Conservation (phyloP, 2,113 vertebrate genomes). For the Heterotilapia buettikoferi region DNA sequence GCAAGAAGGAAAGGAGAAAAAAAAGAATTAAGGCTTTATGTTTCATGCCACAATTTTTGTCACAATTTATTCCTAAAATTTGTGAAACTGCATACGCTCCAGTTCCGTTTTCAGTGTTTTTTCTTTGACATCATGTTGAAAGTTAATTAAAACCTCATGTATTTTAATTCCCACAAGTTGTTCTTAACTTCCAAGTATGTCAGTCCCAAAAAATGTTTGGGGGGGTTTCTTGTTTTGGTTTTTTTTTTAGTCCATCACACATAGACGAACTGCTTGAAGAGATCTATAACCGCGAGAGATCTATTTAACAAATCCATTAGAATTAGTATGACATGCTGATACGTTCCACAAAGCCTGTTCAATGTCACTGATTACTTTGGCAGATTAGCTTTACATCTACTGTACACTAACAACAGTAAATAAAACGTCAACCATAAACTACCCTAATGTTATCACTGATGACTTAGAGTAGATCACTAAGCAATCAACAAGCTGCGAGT, state of each 20-base stretch:
- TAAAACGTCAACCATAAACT: constrained; percentile 1
- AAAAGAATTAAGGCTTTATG: not conserved
- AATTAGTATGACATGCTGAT: not conserved
- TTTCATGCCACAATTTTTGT: not conserved
- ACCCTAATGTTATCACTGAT: not conserved
- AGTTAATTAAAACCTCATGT: not conserved
- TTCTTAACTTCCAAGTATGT: not conserved
- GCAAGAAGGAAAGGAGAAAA: not conserved
- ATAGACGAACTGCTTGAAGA: not conserved
- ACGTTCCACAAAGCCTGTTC: not conserved
- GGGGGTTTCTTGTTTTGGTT: not conserved
- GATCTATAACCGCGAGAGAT: not conserved
- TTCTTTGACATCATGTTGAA: not conserved
- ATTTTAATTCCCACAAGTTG: not conserved
- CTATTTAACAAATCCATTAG: constrained; percentile 1
- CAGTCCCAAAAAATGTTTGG: not conserved
- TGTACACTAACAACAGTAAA: not conserved
- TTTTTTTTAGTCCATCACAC: not conserved
- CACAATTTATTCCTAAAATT: not conserved
- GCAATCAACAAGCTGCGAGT: not conserved
- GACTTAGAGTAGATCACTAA: not conserved
- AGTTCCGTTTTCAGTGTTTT: not conserved
- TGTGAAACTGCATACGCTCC: not conserved
- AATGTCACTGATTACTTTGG: not conserved
- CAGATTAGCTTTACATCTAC: constrained; percentile 4